Conservation (phyloP, 2,888 invertebrate species). For the Ichneumon xanthorius region DNA sequence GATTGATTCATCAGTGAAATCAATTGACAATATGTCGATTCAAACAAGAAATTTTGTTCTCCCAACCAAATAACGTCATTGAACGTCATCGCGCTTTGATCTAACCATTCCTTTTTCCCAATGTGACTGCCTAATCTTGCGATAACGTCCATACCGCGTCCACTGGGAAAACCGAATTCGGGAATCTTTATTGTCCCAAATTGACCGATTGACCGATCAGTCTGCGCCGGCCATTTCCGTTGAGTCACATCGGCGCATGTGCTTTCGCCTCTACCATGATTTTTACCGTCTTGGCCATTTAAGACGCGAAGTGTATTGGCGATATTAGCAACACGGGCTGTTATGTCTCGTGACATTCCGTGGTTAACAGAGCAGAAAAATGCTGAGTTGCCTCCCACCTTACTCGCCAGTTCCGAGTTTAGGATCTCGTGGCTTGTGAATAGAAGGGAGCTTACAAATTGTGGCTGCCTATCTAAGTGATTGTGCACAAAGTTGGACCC, state of each 20-base stretch:
- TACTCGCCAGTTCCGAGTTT: slow-evolving; percentile 16
- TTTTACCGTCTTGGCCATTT: background rate
- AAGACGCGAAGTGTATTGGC: background rate
- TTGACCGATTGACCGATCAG: too few species aligned
- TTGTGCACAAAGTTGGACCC: background rate
- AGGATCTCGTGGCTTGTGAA: slow-evolving; percentile 19
- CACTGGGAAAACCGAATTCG: too few species aligned
- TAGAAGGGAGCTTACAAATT: slow-evolving; percentile 29
- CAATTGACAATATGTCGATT: too few species aligned
- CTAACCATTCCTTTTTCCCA: too few species aligned
- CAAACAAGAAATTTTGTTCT: too few species aligned
- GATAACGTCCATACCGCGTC: too few species aligned
- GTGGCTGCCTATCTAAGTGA: background rate
- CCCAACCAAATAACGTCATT: too few species aligned
- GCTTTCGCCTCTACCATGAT: background rate
- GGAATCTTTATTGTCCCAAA: too few species aligned
- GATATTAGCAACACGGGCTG: slow-evolving; percentile 11
- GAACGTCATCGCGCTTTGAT: too few species aligned
- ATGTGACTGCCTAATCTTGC: too few species aligned
- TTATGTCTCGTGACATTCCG: slow-evolving; percentile 27
- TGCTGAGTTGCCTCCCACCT: slow-evolving; percentile 13
- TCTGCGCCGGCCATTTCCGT: background rate
- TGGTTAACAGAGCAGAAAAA: slow-evolving; percentile 74
- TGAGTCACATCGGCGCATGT: background rate
- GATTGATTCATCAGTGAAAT: too few species aligned